Conservation (phyloP, 2,113 vertebrate genomes). For the Climacteris rufus region DNA sequence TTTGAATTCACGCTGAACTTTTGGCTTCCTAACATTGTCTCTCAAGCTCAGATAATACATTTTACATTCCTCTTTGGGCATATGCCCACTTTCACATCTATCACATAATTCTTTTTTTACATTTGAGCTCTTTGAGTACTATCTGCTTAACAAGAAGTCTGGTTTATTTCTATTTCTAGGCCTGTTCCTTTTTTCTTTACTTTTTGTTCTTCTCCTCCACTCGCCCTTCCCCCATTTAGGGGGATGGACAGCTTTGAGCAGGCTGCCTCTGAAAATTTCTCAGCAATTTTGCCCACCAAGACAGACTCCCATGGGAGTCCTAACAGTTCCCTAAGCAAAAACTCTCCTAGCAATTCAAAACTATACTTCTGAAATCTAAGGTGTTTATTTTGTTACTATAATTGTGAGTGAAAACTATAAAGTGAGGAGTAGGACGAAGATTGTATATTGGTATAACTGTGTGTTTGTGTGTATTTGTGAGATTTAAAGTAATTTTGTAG, state of each 20-base stretch:
- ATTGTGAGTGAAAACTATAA: not conserved
- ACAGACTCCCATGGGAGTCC: not conserved
- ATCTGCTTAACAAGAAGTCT: not conserved
- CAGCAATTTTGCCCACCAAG: not conserved
- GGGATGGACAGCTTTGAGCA: not conserved
- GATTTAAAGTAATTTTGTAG: not conserved
- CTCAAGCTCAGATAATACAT: not conserved
- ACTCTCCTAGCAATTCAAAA: not conserved
- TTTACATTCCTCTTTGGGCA: not conserved
- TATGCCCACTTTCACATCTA: not conserved
- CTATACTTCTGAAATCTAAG: not conserved
- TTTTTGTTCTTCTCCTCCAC: too few species aligned
- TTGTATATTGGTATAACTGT: too few species aligned
- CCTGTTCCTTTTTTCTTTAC: fast-evolving
- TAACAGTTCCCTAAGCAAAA: not conserved
- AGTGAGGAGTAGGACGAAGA: not conserved
- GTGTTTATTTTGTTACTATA: not conserved
- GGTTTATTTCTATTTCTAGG: not conserved
- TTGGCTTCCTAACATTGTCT: not conserved
- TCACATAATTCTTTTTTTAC: not conserved
- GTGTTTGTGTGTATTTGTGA: not conserved
- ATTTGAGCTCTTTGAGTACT: not conserved
- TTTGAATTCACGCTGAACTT: not conserved
- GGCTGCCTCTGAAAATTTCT: not conserved
- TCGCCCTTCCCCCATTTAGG: fast-evolving